Evolutionary conservation across 92 coral and sea anemone genomes (phyloP).

Genomic region (Ricordea florida): DNA sequence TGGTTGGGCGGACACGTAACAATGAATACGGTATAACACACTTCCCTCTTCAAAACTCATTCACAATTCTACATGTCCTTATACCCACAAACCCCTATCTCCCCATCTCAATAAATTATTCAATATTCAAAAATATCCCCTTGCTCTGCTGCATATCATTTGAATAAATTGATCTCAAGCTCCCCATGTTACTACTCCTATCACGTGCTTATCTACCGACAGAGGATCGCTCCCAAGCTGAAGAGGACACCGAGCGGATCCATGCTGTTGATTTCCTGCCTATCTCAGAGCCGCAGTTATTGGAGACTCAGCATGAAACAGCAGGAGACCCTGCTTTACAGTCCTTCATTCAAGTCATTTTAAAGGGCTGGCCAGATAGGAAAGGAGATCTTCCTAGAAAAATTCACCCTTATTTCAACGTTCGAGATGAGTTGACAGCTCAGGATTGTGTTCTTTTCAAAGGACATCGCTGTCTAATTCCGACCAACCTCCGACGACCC

Average conservation of each 20-base stretch:
- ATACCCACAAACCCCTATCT: too few species aligned
- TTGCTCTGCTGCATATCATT: too few species aligned
- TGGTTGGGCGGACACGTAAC: too few species aligned
- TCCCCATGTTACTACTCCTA: too few species aligned
- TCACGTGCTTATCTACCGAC: neutral
- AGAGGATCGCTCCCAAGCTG: conserved; percentile 15
- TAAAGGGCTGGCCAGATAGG: conserved; percentile 38
- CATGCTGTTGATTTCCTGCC: conserved; percentile 37
- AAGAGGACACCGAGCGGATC: conserved; percentile 46
- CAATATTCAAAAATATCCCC: too few species aligned
- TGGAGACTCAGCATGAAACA: conserved; percentile 43
- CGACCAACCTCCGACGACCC: neutral
- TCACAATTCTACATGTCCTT: too few species aligned
- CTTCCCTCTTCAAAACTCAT: too few species aligned
- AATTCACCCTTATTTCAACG: conserved; percentile 17
- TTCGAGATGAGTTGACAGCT: conserved; percentile 19
- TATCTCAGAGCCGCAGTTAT: conserved; percentile 52
- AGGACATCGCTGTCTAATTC: conserved; percentile 24
- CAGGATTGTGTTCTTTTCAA: conserved; percentile 18
- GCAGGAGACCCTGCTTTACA: conserved; percentile 12
- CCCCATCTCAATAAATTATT: too few species aligned
- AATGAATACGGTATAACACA: too few species aligned
- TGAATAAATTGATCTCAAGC: too few species aligned
- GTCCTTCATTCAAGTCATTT: conserved; percentile 13
- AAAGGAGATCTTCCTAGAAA: neutral